These are phyloP conservation scores for Drosophila ananassae DNA, from an alignment of 1,140 invertebrate genomes.

Conservation along the genomic window DNA sequence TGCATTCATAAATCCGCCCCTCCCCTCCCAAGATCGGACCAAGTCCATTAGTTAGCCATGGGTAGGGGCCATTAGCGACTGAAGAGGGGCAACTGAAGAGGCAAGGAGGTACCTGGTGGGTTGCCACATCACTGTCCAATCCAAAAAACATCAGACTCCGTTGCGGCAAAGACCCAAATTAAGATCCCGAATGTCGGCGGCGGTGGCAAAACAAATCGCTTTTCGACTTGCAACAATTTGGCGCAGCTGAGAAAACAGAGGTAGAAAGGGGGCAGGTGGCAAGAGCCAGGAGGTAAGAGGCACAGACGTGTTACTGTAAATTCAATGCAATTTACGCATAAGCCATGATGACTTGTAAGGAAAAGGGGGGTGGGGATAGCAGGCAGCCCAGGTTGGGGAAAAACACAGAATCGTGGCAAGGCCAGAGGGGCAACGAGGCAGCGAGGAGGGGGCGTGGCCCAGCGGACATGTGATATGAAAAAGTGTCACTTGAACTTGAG, in stretches of 20 bases:
- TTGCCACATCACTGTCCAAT: conserved; percentile 18
- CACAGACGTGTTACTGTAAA: conserved; percentile 35
- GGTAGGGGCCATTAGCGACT: neutral
- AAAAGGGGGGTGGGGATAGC: conserved; percentile 1
- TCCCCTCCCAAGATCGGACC: neutral
- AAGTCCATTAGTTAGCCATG: conserved; percentile 7
- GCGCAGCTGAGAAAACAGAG: conserved; percentile 30
- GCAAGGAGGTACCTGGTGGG: no score
- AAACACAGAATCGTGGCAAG: conserved; percentile 18
- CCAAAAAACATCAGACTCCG: conserved; percentile 1
- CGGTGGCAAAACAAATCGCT: conserved; percentile 28
- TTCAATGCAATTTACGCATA: conserved; percentile 77
- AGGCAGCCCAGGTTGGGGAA: conserved; percentile 2
- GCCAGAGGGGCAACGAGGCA: neutral
- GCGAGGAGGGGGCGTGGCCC: conserved; percentile 11
- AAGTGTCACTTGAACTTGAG: conserved; percentile 78
- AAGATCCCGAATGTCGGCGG: conserved; percentile 14
- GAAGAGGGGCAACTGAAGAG: no score
- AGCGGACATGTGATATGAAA: conserved; percentile 70
- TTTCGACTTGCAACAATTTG: conserved; percentile 35
- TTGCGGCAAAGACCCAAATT: conserved; percentile 20
- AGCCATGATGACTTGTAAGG: conserved; percentile 32
- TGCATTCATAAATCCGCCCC: neutral
- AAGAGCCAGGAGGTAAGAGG: neutral
- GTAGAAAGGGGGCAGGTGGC: conserved; percentile 22